Conservation (phyloP, 1,140 invertebrate genomes). For the Drosophila grimshawi region DNA sequence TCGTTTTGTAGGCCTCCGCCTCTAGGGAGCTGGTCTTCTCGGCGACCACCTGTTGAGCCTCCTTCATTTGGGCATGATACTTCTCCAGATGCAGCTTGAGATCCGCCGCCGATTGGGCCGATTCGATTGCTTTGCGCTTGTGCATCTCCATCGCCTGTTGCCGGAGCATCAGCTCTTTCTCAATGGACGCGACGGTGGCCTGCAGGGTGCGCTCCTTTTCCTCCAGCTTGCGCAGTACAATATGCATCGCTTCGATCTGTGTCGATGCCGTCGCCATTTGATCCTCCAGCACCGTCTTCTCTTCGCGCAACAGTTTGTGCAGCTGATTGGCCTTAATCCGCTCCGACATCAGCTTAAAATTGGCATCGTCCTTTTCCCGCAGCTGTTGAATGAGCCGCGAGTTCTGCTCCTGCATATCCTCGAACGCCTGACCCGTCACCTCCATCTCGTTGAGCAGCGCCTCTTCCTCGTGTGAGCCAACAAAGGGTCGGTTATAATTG, state of each 20-base stretch:
- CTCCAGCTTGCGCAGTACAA: conserved; percentile 97
- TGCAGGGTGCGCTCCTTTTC: conserved; percentile 98
- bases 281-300: conserved; percentile 85
- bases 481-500: conserved; percentile 86
- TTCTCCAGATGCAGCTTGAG: conserved; percentile 98
- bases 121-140: conserved; percentile 98
- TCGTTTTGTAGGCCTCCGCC: conserved; percentile 98
- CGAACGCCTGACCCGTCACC: conserved; percentile 99
- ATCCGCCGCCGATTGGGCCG: conserved; percentile 97
- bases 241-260: conserved; percentile 97
- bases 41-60: conserved; percentile 97
- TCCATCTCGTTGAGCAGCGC: conserved; percentile 99
- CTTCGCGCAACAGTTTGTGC: conserved; percentile 96
- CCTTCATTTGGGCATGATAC: conserved; percentile 98
- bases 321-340: conserved; percentile 98
- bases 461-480: conserved; percentile 94
- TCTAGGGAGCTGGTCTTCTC: conserved; percentile 98
- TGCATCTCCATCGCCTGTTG: conserved; percentile 99
- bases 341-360: conserved; percentile 99
- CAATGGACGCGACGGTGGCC: conserved; percentile 95
- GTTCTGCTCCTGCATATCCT: conserved; percentile 99
- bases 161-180: conserved; percentile 95
- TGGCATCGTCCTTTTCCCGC: conserved; percentile 99
- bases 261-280: conserved; percentile 92
- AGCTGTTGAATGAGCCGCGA: conserved; percentile 97